Conservation (phyloP, 2,888 invertebrate genomes). For the Troides aeacus region DNA sequence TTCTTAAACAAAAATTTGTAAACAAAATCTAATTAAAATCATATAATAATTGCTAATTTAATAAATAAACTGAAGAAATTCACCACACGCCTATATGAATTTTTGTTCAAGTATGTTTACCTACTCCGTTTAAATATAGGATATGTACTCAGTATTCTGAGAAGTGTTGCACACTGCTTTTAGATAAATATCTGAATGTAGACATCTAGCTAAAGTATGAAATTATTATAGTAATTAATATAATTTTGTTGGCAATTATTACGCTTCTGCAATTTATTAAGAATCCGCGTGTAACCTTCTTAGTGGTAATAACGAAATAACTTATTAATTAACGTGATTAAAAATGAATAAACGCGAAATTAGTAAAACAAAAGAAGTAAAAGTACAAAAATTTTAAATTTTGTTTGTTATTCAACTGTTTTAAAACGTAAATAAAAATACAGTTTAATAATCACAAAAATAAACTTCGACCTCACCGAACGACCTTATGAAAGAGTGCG, state of each 20-base stretch:
- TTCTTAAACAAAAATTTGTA: too few relatives aligned
- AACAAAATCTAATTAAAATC: too few relatives aligned
- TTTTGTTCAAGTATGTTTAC: constrained; percentile 2
- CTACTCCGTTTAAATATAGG: constrained; percentile 20
- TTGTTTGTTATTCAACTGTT: neutral
- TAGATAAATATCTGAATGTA: constrained; percentile 15
- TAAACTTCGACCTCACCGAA: constrained; percentile 24
- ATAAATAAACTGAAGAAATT: neutral
- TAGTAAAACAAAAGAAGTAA: neutral
- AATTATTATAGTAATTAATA: constrained; percentile 21
- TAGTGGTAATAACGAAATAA: constrained; percentile 10
- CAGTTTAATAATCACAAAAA: constrained; percentile 13
- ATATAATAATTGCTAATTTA: too few relatives aligned
- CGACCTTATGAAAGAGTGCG: constrained; percentile 27
- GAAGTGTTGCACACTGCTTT: constrained; percentile 8
- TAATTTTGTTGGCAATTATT: constrained; percentile 15
- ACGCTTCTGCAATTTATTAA: constrained; percentile 12
- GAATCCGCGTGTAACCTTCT: constrained; percentile 7
- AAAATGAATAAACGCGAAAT: too few relatives aligned
- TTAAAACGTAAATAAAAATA: neutral
- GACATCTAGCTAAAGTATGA: neutral
- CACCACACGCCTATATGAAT: neutral
- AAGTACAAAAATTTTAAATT: neutral
- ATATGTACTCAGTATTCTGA: constrained; percentile 12
- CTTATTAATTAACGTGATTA: constrained; percentile 7